Base-by-base conservation (phyloP, 2,797 vertebrate species). In the Chelon labrosus region DNA sequence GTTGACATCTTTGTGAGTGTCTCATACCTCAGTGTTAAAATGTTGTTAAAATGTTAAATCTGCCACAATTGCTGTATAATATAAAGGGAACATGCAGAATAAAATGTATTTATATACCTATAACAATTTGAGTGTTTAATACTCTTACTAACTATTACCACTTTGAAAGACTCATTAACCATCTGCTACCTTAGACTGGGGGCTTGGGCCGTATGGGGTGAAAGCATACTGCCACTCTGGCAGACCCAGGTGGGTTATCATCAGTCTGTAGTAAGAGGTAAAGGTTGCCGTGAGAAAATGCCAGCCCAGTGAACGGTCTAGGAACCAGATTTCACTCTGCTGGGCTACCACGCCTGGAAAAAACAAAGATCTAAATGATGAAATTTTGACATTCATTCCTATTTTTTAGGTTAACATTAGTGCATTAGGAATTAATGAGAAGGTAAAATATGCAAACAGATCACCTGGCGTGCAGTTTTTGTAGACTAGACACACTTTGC, bases 191-290 rank as follows among this genome's bases (percentile, higher is more conserved):
- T 98, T 98, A 80, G 96, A 96, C 83, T 97, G 96, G 2, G 97
- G 97, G 82, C 97, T 98, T 62, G 97, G 93, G 6, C 98, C 97
- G 2, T 98, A 98, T 53, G 95, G 95, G 51, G 98, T 99, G 88
- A 97, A 98, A 73, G 91, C 82, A 0, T 98, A 98, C 52, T 98
- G 98, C 98, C 98, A 99, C 88, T 99, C 97, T 0, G 97, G 97
- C 37, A 99, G 95, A 61, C 98, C 98, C 71, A 99, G 91, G 82
- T 99, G 96, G 3, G 96, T 97, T 85, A 99, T 95, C 87, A 99
- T 97, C 72, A 99, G 94, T 54, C 98, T 94, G 86, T 98, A 99
- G 84, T 98, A 99, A 44, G 97, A 96, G 0, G 95, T 97, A 87
- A 99, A 99, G 51, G 95, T 96, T 65, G 96, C 84, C 0, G 96